phyloP scores from a whole-genome alignment of 2,113 vertebrate species.

The Megaceryle maxima region DNA sequence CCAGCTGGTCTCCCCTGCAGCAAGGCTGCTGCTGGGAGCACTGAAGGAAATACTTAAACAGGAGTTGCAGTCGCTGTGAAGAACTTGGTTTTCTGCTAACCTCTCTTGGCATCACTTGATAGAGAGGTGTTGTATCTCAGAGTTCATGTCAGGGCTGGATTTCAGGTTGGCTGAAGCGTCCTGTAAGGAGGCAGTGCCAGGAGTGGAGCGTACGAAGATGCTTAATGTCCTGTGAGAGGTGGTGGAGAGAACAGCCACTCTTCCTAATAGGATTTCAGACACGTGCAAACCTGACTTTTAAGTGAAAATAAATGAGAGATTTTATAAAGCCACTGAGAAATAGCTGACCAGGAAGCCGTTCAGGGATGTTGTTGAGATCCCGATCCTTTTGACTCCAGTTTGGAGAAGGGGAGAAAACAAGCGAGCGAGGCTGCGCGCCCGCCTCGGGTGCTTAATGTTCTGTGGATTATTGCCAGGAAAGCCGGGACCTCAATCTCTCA shows the following conservation, averaged over 20 bases:
- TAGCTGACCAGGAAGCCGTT: background rate
- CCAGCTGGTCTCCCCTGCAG: fast-evolving
- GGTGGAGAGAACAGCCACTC: background rate
- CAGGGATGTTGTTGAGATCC: background rate
- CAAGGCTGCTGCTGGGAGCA: background rate
- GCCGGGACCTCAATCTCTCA: slow-evolving; percentile 37
- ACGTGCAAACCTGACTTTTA: background rate
- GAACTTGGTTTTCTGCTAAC: background rate
- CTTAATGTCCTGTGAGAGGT: background rate
- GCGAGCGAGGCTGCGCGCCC: background rate
- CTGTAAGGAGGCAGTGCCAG: background rate
- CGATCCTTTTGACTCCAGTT: slow-evolving; percentile 1
- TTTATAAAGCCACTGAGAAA: background rate
- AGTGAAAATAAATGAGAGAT: background rate
- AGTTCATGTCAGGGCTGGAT: background rate
- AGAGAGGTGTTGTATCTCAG: background rate
- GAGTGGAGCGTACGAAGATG: background rate
- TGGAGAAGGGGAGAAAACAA: slow-evolving; percentile 11
- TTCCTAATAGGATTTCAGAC: background rate
- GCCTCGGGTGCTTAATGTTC: slow-evolving; percentile 42
- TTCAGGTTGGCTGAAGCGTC: background rate
- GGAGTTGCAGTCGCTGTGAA: background rate
- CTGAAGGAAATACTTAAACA: background rate
- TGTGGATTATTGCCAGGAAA: slow-evolving; percentile 44
- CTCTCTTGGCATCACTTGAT: background rate